A percentile compares a stretch with the other conserved stretches of the same genome.
Evolutionary conservation across 2,797 vertebrate species (phyloP).

Genomic region (Chloroceryle amazona): DNA sequence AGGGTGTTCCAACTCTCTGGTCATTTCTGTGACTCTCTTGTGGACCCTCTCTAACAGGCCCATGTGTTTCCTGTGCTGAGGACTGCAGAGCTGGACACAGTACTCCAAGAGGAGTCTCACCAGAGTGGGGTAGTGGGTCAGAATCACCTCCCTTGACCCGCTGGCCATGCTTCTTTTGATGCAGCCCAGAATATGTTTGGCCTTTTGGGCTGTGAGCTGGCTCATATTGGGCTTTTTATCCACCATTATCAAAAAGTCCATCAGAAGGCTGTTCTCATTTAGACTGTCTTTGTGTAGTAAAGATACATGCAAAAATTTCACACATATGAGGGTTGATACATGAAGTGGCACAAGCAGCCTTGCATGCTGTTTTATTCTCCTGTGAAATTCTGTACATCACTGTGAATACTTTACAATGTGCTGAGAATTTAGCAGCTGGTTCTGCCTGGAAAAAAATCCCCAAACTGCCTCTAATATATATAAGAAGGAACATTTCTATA

Average conservation of each 20-base stretch:
- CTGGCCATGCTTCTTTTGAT: neutral
- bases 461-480: neutral
- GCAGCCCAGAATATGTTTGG: neutral
- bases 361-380: neutral
- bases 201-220: neutral
- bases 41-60: neutral
- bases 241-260: neutral
- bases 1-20: neutral
- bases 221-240: neutral
- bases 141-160: neutral
- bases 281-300: neutral
- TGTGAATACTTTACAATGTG: neutral
- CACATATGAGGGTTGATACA: neutral
- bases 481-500: neutral
- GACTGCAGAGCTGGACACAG: neutral
- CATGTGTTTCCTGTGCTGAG: neutral
- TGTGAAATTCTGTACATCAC: neutral
- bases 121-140: neutral
- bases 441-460: neutral
- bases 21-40: neutral
- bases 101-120: neutral
- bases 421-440: neutral
- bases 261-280: neutral
- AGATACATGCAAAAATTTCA: neutral
- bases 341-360: neutral